These are phyloP conservation scores for Tanaodytes sp. DNA, from an alignment of 2,888 invertebrate species.

Conservation along the genomic window DNA sequence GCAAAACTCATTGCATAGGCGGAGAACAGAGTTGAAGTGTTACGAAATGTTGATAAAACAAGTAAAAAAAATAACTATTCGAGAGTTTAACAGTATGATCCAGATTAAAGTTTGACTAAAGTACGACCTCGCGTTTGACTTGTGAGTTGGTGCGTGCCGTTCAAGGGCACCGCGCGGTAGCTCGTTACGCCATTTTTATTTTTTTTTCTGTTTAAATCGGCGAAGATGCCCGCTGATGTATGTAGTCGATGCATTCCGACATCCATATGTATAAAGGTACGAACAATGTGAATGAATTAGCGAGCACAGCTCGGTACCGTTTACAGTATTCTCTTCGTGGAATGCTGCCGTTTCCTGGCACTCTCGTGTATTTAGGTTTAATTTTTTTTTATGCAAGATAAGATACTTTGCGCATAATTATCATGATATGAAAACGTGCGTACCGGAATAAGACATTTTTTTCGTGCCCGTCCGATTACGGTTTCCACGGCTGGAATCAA, in stretches of 20 bases:
- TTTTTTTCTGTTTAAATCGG: slow-evolving; percentile 38
- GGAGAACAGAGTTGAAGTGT: no score
- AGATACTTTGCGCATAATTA: slow-evolving; percentile 23
- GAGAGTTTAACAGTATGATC: no score
- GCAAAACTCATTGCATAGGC: no score
- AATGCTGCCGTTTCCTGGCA: slow-evolving; percentile 40
- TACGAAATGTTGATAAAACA: no score
- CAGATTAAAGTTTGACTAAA: no score
- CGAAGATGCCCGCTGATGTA: slow-evolving; percentile 28
- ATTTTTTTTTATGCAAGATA: slow-evolving; percentile 31
- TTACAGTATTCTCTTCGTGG: slow-evolving; percentile 29
- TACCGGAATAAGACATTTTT: slow-evolving; percentile 12
- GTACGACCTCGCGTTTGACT: no score
- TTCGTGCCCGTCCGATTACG: not conserved
- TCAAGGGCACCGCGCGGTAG: slow-evolving; percentile 43
- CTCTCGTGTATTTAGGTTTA: slow-evolving; percentile 25
- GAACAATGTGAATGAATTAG: slow-evolving; percentile 51
- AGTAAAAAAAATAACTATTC: no score
- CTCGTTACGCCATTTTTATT: slow-evolving; percentile 27
- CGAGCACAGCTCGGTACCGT: slow-evolving; percentile 43
- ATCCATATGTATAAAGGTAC: slow-evolving; percentile 52
- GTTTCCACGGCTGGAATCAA: not conserved
- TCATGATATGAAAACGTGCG: slow-evolving; percentile 3
- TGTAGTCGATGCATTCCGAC: slow-evolving; percentile 30
- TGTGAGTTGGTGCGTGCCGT: no score